Evolutionary conservation across 2,888 invertebrate species (phyloP), one percentile per base, ranked within the genome.

Genomic region (Mesorhabditis spiculigera): DNA sequence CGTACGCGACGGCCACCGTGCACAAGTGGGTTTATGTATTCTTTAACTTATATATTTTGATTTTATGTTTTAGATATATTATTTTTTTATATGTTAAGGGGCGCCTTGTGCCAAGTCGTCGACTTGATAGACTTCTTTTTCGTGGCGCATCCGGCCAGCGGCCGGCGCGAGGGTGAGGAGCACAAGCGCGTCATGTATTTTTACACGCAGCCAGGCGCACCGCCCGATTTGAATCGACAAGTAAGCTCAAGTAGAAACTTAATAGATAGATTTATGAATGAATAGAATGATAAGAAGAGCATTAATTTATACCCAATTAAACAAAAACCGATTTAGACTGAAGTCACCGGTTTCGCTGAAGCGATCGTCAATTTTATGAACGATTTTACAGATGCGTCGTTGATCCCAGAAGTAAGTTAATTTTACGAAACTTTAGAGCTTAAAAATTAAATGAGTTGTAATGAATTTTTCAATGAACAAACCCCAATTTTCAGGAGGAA

Each of bases 361-460:
- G 96, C 95, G 58, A 92, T 96, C 69, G 92, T 95, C 66, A 93
- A 93, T 86, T 97, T 97, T 88, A 92, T 95, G 80, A 91, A 92
- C 28, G 79, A 80, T 58, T 82, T 85, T 68, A 70, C 73, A 41
- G 63, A 66, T 62, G 63, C 64, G 43, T 28, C 28, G 28, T 28
- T 28, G 28, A 28, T 28, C 28, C 28, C 28, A 28, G 28, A 28
- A 28, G 28, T 28, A 28, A 28, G 28, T 28, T 28, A 28, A 28
- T 28, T 28, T 28, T 28, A 28, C 28, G 28, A 28, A 28, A 28
- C 28, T 28, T 28, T 28, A 28, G 28, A 28, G 28, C 28, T 28
- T 28, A 28, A 28, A 28, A 28, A 28, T 28, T 28, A 3, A 28
- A 28, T 28, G 28, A 28, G 28, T 28, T 28, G 1, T n/a, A 28